Evolutionary conservation across 2,797 vertebrate genomes (phyloP), one percentile per base, ranked within the genome.

Genomic region (Antennarius maculatus): DNA sequence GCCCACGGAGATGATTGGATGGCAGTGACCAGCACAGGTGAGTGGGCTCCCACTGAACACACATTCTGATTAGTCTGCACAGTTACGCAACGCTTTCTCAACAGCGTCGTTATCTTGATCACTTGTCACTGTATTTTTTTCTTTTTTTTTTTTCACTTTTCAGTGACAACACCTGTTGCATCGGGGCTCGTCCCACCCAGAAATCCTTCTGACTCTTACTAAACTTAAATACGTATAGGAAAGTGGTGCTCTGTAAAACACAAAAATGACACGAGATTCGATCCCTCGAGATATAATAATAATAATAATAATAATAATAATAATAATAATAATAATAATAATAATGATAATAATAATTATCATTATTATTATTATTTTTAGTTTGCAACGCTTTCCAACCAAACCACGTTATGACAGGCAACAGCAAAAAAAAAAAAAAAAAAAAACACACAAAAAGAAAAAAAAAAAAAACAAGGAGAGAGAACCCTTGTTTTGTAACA

Each of bases 101-200:
- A 15, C 67, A 54, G 11, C 3, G 5, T 28, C 18, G n/a, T 14
- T 6, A 6, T 54, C 4, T 12, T 12, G 18, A 23, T 37, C 43
- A 27, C 14, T 5, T 43, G 61, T 45, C 64, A 54, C 6, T 0
- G 41, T 29, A 47, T 60, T 18, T 2, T 0, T 34, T 43, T n/a
- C n/a, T n/a, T n/a, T n/a, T n/a, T 29, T 50, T 60, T 18, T 2
- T 0, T 34, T 43, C 41, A 54, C 12, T 50, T 70, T 63, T 58
- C 43, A 61, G 56, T 2, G n/a, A 51, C 49, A 69, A 49, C 85
- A 88, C 86, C 84, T 89, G 84, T 57, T 71, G 49, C 27, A 4
- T 43, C 17, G 23, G 43, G 62, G 17, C n/a, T 16, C 54, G 15
- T 14, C 42, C 42, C 41, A 18, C 6, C 17, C 39, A 28, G 10